These are phyloP conservation scores for Labia minor DNA, from an alignment of 2,888 invertebrate species.

Conservation along the genomic window DNA sequence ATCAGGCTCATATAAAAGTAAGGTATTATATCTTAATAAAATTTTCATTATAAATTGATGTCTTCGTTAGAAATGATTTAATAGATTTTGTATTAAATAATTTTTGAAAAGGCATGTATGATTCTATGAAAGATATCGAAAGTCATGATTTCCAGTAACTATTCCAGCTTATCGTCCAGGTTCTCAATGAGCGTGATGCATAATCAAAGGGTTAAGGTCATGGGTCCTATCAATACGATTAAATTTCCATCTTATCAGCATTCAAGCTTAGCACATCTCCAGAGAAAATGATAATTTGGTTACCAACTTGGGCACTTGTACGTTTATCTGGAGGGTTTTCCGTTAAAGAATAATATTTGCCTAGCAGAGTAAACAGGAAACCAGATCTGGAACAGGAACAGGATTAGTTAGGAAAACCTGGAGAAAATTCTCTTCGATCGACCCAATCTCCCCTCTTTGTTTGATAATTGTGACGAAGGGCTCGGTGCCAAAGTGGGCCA, in stretches of 20 bases:
- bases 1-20: no score
- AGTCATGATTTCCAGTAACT: neutral
- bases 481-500: slow-evolving; percentile 13
- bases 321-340: neutral
- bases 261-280: neutral
- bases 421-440: neutral
- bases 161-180: neutral
- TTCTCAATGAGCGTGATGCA: neutral
- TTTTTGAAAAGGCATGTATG: neutral
- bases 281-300: neutral
- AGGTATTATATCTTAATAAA: no score
- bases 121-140: neutral
- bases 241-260: neutral
- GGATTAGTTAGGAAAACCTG: slow-evolving; percentile 6
- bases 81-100: neutral
- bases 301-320: neutral
- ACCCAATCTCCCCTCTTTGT: neutral
- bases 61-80: no score
- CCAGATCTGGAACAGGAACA: neutral
- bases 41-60: no score
- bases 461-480: slow-evolving; percentile 13
- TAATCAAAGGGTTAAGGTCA: neutral
- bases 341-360: neutral
- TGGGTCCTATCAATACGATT: neutral
- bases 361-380: neutral